Base-by-base conservation (phyloP, 2,888 invertebrate genomes). In the Timema podura region DNA sequence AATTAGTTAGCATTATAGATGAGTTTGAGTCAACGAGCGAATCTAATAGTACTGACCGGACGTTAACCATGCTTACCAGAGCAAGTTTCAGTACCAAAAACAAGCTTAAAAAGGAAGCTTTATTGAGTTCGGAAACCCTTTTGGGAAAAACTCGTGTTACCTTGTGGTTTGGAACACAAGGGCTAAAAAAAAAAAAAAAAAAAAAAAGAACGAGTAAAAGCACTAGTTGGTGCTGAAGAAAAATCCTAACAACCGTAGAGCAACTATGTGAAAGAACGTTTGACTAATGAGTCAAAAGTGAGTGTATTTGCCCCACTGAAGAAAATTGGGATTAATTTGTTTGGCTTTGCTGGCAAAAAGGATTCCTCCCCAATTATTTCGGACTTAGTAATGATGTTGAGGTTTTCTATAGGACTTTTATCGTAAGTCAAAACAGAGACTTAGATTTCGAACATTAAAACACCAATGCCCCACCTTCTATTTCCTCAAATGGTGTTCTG, bases 361-460 rank as follows among this genome's bases (percentile, higher is more conserved):
- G 6, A 7, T 54, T 10, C 6, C 11, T 54, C 54, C 13, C 6
- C 54, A 54, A 54, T 54, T 6, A 54, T 10, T 54, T 54, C 54
- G 13, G 11, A 54, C 54, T 9, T 54, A 54, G 54, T 6, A 54
- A 54, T 54, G 10, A 54, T 54, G 54, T 54, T 54, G 54, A 54
- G 54, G n/a, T 54, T 6, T 54, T 54, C 54, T 54, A 6, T 54
- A 54, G 54, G 54, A 5, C 11, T 54, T 54, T 54, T 16, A 54
- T 9, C 16, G 54, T 54, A 54, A 54, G 54, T 54, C 54, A 54
- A 54, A 54, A 54, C 54, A 7, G 54, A 54, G 54, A 54, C 54
- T 54, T 54, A 10, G 54, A n/a, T n/a, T n/a, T n/a, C n/a, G n/a
- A n/a, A n/a, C n/a, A n/a, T n/a, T n/a, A n/a, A n/a, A n/a, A n/a